Conservation (phyloP, 2,888 invertebrate genomes). For the Criorhina ranunculi region DNA sequence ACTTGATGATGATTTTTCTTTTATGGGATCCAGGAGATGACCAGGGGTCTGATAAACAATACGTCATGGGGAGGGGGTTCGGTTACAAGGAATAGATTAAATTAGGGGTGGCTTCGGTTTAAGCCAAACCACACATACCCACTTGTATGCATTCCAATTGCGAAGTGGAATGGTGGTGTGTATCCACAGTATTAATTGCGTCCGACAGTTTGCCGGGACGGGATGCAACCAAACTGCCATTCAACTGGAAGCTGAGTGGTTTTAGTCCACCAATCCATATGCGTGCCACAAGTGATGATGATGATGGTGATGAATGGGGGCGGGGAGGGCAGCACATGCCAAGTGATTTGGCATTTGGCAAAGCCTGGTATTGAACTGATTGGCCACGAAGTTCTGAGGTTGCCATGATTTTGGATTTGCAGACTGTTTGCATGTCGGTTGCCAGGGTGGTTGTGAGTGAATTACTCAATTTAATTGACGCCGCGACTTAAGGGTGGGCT, state of each 20-base stretch:
- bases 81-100: slow-evolving; percentile 47
- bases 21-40: slow-evolving; percentile 32
- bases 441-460: background rate
- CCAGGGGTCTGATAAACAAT: slow-evolving; percentile 51
- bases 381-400: slow-evolving; percentile 47
- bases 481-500: background rate
- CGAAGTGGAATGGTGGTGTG: slow-evolving; percentile 4
- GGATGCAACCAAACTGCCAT: slow-evolving; percentile 52
- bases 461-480: slow-evolving; percentile 16
- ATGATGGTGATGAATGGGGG: background rate
- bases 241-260: slow-evolving; percentile 66
- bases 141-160: background rate
- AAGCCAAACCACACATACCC: slow-evolving; percentile 7
- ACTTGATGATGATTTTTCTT: background rate
- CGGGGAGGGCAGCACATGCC: background rate
- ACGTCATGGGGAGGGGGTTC: slow-evolving; percentile 19
- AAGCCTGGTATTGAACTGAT: slow-evolving; percentile 45
- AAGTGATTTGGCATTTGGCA: slow-evolving; percentile 4
- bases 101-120: slow-evolving; percentile 65
- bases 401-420: slow-evolving; percentile 2
- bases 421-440: slow-evolving; percentile 7
- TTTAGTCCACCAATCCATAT: slow-evolving; percentile 50
- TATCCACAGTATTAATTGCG: slow-evolving; percentile 68
- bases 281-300: slow-evolving; percentile 9
- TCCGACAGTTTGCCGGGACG: slow-evolving; percentile 65